Evolutionary conservation across 2,797 vertebrate genomes (phyloP).

Genomic region (Tadarida brasiliensis): DNA sequence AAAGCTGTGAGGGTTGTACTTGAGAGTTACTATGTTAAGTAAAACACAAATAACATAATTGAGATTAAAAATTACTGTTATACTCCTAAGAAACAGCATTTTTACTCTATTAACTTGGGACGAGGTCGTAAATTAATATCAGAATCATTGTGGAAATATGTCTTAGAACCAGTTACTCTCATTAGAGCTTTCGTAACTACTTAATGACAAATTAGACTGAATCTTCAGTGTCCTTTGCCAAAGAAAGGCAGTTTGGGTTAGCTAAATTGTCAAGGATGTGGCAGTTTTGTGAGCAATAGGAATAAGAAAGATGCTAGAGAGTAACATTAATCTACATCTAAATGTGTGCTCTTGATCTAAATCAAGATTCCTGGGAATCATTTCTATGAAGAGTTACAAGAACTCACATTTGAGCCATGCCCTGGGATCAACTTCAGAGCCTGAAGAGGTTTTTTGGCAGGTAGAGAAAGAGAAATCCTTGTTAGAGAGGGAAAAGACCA

Average conservation of each 20-base stretch:
- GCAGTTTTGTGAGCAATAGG: slow-evolving; percentile 27
- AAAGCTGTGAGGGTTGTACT: not conserved
- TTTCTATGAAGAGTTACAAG: slow-evolving; percentile 23
- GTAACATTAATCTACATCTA: not conserved
- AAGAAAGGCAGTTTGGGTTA: not conserved
- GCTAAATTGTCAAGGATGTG: not conserved
- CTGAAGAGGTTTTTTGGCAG: not conserved
- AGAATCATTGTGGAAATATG: not conserved
- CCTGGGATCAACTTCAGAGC: not conserved
- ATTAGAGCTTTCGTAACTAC: slow-evolving; percentile 17
- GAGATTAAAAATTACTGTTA: slow-evolving; percentile 51
- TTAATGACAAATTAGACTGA: not conserved
- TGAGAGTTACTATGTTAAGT: not conserved
- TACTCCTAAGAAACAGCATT: slow-evolving; percentile 21
- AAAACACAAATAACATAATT: slow-evolving; percentile 56
- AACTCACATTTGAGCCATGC: not conserved
- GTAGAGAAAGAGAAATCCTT: not conserved
- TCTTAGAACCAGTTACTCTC: slow-evolving; percentile 34
- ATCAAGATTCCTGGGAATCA: not conserved
- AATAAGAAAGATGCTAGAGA: not conserved
- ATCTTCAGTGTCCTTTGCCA: not conserved
- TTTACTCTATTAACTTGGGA: slow-evolving; percentile 18
- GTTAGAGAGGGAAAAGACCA: not conserved
- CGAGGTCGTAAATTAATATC: slow-evolving; percentile 67
- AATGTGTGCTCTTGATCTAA: not conserved